Base-by-base conservation (phyloP, 2,113 vertebrate species). In the Calcarius ornatus region DNA sequence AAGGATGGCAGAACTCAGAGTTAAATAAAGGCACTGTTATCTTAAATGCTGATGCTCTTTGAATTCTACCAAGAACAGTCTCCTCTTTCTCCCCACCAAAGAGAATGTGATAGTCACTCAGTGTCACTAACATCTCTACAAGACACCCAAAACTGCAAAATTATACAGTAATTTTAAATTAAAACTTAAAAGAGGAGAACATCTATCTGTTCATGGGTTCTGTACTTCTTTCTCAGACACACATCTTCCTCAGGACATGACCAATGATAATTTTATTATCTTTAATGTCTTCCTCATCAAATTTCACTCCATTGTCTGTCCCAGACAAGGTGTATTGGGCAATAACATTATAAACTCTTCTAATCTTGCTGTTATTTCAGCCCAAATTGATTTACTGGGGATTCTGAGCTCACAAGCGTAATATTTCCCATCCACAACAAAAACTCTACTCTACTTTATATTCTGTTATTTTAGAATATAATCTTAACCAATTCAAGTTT, bases 201-300 rank as follows among this genome's bases (percentile, higher is more conserved):
- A 69, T 47, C 50, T 87, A 69, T 47, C 50, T 87, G 57, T 53
- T 64, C 42, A 15, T 7, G 2, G 37, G 47, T 61, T 61, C 65
- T 77, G 77, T 65, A 21, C 50, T 79, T 70, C 61, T 82, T 28
- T 47, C 79, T 86, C 57, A 59, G 69, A 71, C 33, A 90, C 4
- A 11, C 12, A 24, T 65, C 83, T 86, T 93, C 22, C 69, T 84
- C 56, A 89, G 59, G 86, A 70, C 66, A 91, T 0, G 12, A 94
- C 53, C 68, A 87, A 76, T 33, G 48, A 14, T 63, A 81, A 87
- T 94, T 57, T 53, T 73, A 54, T 95, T 93, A 81, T 11, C 31
- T 75, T 76, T 89, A 87, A 89, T 77, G 47, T 56, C 70, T 85
- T 92, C 91, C 84, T 95, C 73, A 79, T 92, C 66, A 47, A 57